Evolutionary conservation across 2,797 vertebrate genomes (phyloP), one percentile per base, ranked within the genome.

Genomic region (Hypotaenidia okinawae): DNA sequence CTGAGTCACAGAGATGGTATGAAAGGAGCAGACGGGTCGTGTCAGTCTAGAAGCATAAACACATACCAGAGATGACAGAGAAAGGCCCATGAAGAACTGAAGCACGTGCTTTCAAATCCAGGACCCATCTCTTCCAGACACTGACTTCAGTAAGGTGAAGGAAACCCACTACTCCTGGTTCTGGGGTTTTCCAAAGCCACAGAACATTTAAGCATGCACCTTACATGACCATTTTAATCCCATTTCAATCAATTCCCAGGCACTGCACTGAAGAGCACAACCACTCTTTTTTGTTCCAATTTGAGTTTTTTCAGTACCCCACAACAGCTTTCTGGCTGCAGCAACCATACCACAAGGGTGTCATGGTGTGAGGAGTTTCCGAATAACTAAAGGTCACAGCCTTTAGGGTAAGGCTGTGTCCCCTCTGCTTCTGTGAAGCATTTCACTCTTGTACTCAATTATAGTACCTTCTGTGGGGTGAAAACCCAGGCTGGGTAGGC

Each of bases 1-100:
- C 51, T 0, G 0, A 45, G 57, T 28, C n/a, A 69, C 27, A 30
- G 0, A 43, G 11, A 28, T 1, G 39, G 16, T 27, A 49, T 8
- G 16, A 13, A 58, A 68, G 37, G 2, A 17, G 32, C 9, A n/a
- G 30, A 45, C 19, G 19, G n/a, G 25, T 33, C 18, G 1, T 41
- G 18, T 52, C 73, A 35, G 43, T 32, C 28, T 47, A 24, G 4
- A 87, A 43, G 19, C 41, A 32, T 4, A 78, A 61, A 66, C 23
- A 57, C 21, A 7, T 13, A 62, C 13, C 43, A 33, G 57, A 90
- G 51, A 35, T 2, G 15, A 58, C 0, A 37, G 14, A 28, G 54
- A 35, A 49, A n/a, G 13, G 1, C 2, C 28, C 23, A 19, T 4
- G 7, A 67, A 67, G 41, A 70, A 25, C 37, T 67, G 19, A 19